Evolutionary conservation across 2,888 invertebrate genomes (phyloP).

Genomic region (Tuberolachnus salignus): DNA sequence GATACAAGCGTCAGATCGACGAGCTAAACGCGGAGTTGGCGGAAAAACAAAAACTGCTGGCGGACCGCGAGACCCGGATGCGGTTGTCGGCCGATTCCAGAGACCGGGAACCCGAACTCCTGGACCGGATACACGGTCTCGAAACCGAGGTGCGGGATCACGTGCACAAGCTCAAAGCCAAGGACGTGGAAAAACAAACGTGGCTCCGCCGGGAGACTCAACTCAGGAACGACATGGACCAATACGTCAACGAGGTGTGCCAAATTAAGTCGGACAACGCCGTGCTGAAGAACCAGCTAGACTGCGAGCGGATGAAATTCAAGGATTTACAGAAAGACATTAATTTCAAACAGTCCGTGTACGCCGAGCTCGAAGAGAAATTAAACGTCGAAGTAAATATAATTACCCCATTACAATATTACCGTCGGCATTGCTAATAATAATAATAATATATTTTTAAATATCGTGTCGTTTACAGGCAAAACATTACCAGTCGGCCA

Average conservation of each 20-base stretch:
- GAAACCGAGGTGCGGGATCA: slow-evolving; percentile 57
- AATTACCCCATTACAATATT: background rate
- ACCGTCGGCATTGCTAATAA: background rate
- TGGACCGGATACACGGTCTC: slow-evolving; percentile 58
- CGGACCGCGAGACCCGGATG: slow-evolving; percentile 67
- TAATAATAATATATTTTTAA: background rate
- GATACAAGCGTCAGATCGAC: slow-evolving; percentile 69
- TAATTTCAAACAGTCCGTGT: slow-evolving; percentile 65
- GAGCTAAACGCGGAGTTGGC: slow-evolving; percentile 67
- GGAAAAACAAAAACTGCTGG: slow-evolving; percentile 65
- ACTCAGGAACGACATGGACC: slow-evolving; percentile 57
- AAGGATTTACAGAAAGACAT: slow-evolving; percentile 65
- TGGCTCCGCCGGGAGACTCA: slow-evolving; percentile 53
- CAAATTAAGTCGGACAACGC: slow-evolving; percentile 67
- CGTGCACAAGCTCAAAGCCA: slow-evolving; percentile 52
- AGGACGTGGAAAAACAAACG: slow-evolving; percentile 57
- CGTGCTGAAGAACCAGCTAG: slow-evolving; percentile 66
- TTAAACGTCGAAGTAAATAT: slow-evolving; percentile 29
- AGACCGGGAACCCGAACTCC: slow-evolving; percentile 58
- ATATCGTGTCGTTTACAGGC: slow-evolving; percentile 19
- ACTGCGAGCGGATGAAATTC: slow-evolving; percentile 59
- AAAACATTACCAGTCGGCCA: slow-evolving; percentile 61
- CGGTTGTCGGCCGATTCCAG: slow-evolving; percentile 65
- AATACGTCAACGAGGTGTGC: slow-evolving; percentile 61
- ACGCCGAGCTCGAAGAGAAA: slow-evolving; percentile 64